phyloP scores from a whole-genome alignment of 1,140 invertebrate species.

The Teleogryllus occipitalis region DNA sequence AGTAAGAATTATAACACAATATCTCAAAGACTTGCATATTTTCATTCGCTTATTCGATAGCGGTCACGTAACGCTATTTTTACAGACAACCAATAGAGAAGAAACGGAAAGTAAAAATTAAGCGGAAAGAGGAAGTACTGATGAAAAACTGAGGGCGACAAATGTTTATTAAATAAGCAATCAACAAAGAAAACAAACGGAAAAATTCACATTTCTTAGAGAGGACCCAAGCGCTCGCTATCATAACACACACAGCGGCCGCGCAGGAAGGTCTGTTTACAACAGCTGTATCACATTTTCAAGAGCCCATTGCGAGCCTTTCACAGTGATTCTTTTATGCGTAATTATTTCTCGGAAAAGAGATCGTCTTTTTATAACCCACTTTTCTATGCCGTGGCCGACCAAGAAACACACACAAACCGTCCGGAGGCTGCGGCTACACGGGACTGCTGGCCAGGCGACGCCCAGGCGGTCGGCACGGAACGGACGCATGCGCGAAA shows the following conservation, averaged over 20 bases:
- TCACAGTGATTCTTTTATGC: not conserved
- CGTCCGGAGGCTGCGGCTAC: not conserved
- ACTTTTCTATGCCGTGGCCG: not conserved
- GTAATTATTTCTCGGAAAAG: constrained; percentile 5
- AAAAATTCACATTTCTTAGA: constrained; percentile 1
- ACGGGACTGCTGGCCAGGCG: not conserved
- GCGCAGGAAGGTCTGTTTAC: not conserved
- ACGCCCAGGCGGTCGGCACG: no score
- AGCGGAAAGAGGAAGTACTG: not conserved
- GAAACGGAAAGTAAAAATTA: not conserved
- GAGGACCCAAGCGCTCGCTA: not conserved
- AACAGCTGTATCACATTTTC: constrained; percentile 4
- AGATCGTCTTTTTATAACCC: not conserved
- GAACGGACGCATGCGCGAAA: no score
- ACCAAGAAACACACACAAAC: not conserved
- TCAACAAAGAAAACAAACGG: not conserved
- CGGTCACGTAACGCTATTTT: no score
- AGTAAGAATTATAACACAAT: no score
- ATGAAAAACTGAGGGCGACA: not conserved
- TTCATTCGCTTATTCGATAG: no score
- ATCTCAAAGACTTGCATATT: no score
- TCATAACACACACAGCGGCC: not conserved
- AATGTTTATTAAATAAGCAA: not conserved
- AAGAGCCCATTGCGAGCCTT: not conserved
- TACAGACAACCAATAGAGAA: no score